A percentile compares a stretch with the other conserved stretches of the same genome.
These are phyloP conservation scores for Zootermopsis nevadensis DNA, from an alignment of 2,888 invertebrate species.

Conservation along the genomic window DNA sequence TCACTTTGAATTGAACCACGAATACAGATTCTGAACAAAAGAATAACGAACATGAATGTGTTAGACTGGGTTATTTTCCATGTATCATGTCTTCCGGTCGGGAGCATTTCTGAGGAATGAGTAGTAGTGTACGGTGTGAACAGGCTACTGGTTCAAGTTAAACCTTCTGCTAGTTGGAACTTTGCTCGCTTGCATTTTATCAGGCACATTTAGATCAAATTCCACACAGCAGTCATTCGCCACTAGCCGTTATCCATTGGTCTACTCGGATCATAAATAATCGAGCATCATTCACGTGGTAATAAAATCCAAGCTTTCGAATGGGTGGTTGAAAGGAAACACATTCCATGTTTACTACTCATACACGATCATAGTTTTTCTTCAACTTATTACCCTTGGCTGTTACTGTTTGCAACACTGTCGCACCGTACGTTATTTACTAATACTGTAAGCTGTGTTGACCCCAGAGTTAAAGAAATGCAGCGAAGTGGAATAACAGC, in stretches of 20 bases:
- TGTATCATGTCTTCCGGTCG: not conserved
- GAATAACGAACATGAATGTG: not conserved
- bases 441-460: too few species aligned
- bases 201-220: not conserved
- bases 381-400: too few species aligned
- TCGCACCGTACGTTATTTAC: too few species aligned
- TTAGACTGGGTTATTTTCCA: not conserved
- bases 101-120: not conserved
- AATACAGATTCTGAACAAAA: not conserved
- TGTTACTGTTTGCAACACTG: too few species aligned
- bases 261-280: too few species aligned
- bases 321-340: too few species aligned
- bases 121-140: not conserved
- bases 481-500: too few species aligned
- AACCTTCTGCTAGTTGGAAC: not conserved
- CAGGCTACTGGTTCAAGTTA: not conserved
- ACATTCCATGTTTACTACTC: too few species aligned
- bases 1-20: not conserved
- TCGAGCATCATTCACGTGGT: too few species aligned
- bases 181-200: not conserved
- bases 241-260: not conserved
- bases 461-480: too few species aligned
- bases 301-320: too few species aligned
- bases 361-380: too few species aligned
- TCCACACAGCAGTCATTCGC: not conserved